Percentiles rank a stretch among this genome's conserved stretches.
These are phyloP conservation scores for Tetrao urogallus DNA, from an alignment of 2,113 vertebrate genomes.

Conservation along the genomic window DNA sequence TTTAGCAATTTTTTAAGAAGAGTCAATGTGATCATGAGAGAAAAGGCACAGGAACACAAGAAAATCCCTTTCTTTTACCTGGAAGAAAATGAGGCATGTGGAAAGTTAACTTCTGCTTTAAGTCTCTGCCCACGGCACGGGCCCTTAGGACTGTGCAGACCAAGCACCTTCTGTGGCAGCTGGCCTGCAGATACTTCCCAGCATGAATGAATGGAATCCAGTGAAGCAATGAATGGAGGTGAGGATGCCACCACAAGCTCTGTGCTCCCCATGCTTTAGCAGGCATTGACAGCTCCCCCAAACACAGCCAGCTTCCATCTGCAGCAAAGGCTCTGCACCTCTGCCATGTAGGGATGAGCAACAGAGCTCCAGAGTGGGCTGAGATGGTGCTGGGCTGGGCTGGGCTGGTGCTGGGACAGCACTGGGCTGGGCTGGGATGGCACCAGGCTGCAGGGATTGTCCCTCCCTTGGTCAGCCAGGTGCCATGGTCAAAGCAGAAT, in stretches of 20 bases:
- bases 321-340: background rate
- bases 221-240: background rate
- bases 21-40: background rate
- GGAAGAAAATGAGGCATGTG: background rate
- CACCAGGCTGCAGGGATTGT: background rate
- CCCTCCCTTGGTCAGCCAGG: background rate
- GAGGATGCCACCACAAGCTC: background rate
- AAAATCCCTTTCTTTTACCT: background rate
- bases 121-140: background rate
- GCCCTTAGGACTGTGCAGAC: background rate
- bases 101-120: background rate
- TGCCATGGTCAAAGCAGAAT: background rate
- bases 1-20: background rate
- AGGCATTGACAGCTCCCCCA: conserved; percentile 24
- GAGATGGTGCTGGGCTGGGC: rapidly evolving
- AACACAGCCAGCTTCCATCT: background rate
- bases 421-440: background rate
- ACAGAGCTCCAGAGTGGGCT: no score
- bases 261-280: background rate
- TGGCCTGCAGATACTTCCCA: background rate
- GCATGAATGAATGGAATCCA: background rate
- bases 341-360: no score
- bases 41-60: background rate
- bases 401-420: no score
- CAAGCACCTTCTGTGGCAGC: background rate